phyloP scores from a whole-genome alignment of 2,113 vertebrate genomes.

The Erpornis zantholeuca region DNA sequence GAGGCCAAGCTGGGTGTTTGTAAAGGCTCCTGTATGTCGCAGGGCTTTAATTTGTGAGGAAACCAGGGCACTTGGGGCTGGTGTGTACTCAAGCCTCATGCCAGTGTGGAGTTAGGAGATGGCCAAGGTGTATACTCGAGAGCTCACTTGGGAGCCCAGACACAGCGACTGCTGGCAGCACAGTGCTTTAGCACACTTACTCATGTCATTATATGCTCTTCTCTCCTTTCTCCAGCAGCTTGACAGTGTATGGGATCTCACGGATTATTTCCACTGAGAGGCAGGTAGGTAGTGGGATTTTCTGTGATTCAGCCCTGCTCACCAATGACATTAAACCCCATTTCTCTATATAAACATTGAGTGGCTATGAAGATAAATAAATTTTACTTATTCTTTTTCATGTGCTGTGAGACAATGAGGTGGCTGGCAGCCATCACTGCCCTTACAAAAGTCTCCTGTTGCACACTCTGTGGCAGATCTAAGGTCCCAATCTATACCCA shows the following conservation, averaged over 20 bases:
- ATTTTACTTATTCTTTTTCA: neutral
- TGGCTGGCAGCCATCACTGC: neutral
- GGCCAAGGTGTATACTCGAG: slow-evolving; percentile 8
- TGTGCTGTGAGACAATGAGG: neutral
- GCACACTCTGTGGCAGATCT: rapidly evolving
- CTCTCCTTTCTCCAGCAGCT: neutral
- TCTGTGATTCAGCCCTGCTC: neutral
- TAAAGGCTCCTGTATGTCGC: slow-evolving; percentile 40
- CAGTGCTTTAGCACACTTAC: slow-evolving; percentile 34
- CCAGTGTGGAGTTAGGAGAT: neutral
- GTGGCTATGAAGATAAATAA: neutral
- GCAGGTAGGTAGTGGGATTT: neutral
- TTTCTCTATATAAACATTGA: neutral
- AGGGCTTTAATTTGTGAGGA: neutral
- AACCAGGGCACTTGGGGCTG: neutral
- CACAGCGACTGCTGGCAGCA: neutral
- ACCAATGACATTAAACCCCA: neutral
- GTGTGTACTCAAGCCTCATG: neutral
- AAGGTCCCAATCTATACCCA: rapidly evolving
- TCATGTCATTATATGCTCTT: neutral
- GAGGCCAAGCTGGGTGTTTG: slow-evolving; percentile 13
- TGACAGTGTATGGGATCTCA: neutral
- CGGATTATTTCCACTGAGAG: neutral
- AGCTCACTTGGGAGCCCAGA: neutral
- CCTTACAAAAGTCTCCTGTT: neutral